phyloP scores from a whole-genome alignment of 2,888 invertebrate genomes.

The Eilema griseolum region DNA sequence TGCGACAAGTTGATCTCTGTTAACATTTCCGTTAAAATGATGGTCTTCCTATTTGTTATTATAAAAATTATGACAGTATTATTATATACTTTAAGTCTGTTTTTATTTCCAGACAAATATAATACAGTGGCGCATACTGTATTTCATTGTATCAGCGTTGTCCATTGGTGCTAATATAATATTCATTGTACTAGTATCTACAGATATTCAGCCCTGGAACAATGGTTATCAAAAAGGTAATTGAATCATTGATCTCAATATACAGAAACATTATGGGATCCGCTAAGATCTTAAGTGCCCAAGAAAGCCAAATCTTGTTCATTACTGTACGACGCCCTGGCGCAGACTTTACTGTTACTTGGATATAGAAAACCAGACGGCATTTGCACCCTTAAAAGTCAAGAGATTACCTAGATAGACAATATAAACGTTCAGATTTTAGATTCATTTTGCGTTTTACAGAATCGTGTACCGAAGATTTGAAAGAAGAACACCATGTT shows the following conservation, averaged over 20 bases:
- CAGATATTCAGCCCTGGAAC: conserved; percentile 25
- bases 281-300: background rate
- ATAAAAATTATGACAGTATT: background rate
- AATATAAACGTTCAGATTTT: too few species aligned
- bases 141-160: conserved; percentile 15
- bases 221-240: conserved; percentile 16
- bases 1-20: too few species aligned
- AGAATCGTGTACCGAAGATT: background rate
- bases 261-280: background rate
- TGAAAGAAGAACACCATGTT: background rate
- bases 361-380: background rate
- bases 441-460: background rate
- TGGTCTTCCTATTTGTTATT: background rate
- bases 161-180: conserved; percentile 7
- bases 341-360: background rate
- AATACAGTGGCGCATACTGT: conserved; percentile 23
- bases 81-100: background rate
- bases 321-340: too few species aligned
- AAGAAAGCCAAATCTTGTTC: background rate
- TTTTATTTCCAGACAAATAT: conserved; percentile 21
- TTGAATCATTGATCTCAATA: background rate
- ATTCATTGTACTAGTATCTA: conserved; percentile 12
- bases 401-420: too few species aligned
- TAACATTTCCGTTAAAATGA: background rate
- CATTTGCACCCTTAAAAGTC: background rate